phyloP scores from a whole-genome alignment of 2,113 vertebrate genomes.

The Bujurquina vittata region DNA sequence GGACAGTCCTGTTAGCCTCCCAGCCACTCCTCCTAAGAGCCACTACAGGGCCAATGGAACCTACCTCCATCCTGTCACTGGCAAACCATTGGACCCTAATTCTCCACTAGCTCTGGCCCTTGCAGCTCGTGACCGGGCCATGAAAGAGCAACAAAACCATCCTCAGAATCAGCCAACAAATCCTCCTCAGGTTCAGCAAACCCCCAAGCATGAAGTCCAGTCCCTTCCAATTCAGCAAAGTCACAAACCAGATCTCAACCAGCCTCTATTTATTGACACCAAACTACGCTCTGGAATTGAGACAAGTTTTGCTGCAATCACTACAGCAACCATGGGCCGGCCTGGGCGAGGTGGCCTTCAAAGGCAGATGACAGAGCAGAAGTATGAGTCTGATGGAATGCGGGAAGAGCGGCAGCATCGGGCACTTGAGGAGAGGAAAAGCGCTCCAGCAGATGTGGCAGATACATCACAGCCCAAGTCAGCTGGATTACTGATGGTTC shows the following conservation, averaged over 20 bases:
- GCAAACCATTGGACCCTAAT: slow-evolving; percentile 91
- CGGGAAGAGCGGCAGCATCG: slow-evolving; percentile 81
- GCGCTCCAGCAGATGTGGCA: slow-evolving; percentile 82
- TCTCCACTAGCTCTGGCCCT: slow-evolving; percentile 92
- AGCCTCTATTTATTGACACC: slow-evolving; percentile 95
- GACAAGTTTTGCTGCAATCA: slow-evolving; percentile 77
- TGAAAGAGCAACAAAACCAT: slow-evolving; percentile 89
- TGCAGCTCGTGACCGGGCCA: slow-evolving; percentile 91
- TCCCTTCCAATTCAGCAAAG: slow-evolving; percentile 70
- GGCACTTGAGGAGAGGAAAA: slow-evolving; percentile 85
- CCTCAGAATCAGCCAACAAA: slow-evolving; percentile 66
- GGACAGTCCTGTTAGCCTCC: slow-evolving; percentile 83
- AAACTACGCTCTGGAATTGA: slow-evolving; percentile 91
- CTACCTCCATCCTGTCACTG: slow-evolving; percentile 91
- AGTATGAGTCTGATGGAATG: slow-evolving; percentile 83
- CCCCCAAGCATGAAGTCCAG: slow-evolving; percentile 84
- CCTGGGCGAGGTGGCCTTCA: slow-evolving; percentile 80
- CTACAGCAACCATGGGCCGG: slow-evolving; percentile 79
- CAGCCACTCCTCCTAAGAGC: slow-evolving; percentile 78
- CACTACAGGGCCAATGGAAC: slow-evolving; percentile 78
- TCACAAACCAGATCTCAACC: slow-evolving; percentile 93
- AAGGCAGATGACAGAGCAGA: slow-evolving; percentile 89
- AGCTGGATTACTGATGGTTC: slow-evolving; percentile 94
- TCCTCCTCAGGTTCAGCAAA: slow-evolving; percentile 79
- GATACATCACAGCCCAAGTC: slow-evolving; percentile 89